Percentiles rank a stretch among this genome's conserved stretches.
These are phyloP conservation scores for Sander lucioperca DNA, from an alignment of 2,113 vertebrate genomes.

Conservation along the genomic window DNA sequence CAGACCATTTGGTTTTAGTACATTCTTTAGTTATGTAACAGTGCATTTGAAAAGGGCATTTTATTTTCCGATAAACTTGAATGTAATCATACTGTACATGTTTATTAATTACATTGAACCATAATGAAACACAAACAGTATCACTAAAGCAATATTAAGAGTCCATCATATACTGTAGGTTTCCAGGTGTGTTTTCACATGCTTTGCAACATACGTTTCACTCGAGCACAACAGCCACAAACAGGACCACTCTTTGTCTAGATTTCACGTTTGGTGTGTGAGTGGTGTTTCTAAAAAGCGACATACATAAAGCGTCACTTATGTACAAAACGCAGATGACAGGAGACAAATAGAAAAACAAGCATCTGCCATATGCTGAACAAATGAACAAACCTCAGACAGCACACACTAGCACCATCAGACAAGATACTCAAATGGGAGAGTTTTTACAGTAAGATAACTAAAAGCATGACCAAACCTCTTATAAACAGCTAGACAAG, in stretches of 20 bases:
- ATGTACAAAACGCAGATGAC: conserved; percentile 47
- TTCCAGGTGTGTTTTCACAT: conserved; percentile 36
- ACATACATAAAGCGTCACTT: conserved; percentile 30
- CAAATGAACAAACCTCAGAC: conserved; percentile 30
- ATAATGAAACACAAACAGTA: conserved; percentile 14
- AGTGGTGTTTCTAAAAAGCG: conserved; percentile 25
- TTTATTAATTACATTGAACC: conserved; percentile 50
- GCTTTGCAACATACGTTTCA: conserved; percentile 17
- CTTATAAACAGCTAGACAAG: conserved; percentile 30
- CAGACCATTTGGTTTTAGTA: conserved; percentile 22
- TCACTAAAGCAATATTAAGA: conserved; percentile 39
- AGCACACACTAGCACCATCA: conserved; percentile 63
- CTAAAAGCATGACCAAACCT: conserved; percentile 38
- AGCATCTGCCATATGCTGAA: conserved; percentile 26
- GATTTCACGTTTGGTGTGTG: conserved; percentile 9
- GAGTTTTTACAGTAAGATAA: conserved; percentile 42
- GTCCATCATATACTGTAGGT: not conserved
- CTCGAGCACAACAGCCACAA: conserved; percentile 34
- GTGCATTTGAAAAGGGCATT: conserved; percentile 77
- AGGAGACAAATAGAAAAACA: conserved; percentile 45
- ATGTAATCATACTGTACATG: conserved; percentile 41
- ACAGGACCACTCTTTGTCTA: not conserved
- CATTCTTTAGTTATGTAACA: conserved; percentile 26
- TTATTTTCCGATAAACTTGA: conserved; percentile 10
- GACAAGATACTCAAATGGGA: conserved; percentile 19